These are phyloP conservation scores for Phaethon lepturus DNA, from an alignment of 2,113 vertebrate species.

Conservation along the genomic window DNA sequence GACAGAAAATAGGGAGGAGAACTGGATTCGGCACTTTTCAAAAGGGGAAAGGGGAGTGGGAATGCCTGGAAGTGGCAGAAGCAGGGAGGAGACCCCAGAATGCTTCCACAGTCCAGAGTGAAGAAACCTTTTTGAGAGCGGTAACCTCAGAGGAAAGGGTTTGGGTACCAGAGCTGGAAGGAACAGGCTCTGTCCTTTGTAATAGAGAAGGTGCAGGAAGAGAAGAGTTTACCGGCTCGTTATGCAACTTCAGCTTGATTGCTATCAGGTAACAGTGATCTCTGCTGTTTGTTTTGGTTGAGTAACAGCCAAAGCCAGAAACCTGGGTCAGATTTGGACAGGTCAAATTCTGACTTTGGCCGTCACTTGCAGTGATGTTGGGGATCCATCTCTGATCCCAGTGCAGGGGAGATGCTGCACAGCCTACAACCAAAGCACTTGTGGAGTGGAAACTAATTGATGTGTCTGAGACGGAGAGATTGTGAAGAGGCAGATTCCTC, in stretches of 20 bases:
- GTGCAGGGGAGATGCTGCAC: accelerated
- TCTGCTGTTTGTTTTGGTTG: not conserved
- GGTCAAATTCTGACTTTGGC: not conserved
- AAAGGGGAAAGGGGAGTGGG: not conserved
- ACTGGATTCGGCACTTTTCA: accelerated
- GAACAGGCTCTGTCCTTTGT: not conserved
- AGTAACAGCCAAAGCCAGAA: not conserved
- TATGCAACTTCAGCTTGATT: not conserved
- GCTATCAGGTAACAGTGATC: accelerated
- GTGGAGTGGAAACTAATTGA: not conserved
- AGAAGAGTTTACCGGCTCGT: not conserved
- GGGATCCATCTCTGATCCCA: not conserved
- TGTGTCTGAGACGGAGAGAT: not conserved
- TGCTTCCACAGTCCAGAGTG: not conserved
- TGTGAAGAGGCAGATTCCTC: not conserved
- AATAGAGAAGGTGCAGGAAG: not conserved
- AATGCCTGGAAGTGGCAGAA: not conserved
- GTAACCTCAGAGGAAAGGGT: not conserved
- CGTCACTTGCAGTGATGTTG: accelerated
- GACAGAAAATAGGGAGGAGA: not conserved
- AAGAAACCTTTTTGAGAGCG: not conserved
- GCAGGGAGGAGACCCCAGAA: accelerated
- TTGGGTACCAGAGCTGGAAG: not conserved
- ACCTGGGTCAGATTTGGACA: not conserved
- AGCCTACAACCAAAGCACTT: accelerated